A percentile compares a stretch with the other conserved stretches of the same genome.
phyloP scores from a whole-genome alignment of 1,140 invertebrate species.

The Bombus huntii region DNA sequence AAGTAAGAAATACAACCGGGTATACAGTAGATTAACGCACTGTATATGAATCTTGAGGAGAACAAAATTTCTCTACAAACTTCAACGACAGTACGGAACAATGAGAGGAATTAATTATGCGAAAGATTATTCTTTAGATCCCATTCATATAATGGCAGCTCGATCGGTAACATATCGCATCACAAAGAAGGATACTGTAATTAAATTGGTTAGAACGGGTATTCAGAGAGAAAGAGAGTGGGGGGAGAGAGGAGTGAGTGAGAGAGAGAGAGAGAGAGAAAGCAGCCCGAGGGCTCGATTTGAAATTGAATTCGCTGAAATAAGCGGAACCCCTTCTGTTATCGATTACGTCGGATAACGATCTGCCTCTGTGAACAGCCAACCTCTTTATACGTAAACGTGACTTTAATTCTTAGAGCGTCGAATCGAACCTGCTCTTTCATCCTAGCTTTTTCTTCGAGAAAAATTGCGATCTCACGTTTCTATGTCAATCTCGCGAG shows the following conservation, averaged over 20 bases:
- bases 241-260: no score
- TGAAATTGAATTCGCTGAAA: conserved; percentile 41
- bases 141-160: no score
- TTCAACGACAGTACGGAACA: background rate
- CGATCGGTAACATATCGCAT: background rate
- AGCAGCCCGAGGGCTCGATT: background rate
- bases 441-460: background rate
- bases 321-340: conserved; percentile 21
- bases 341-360: conserved; percentile 32
- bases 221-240: background rate
- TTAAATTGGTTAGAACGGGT: conserved; percentile 5
- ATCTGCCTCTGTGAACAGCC: background rate
- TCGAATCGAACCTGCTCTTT: background rate
- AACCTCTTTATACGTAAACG: conserved; percentile 32
- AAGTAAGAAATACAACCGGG: background rate
- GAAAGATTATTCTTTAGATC: background rate
- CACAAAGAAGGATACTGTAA: background rate
- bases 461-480: background rate
- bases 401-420: conserved; percentile 29
- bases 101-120: background rate
- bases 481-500: background rate
- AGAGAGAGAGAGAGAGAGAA: background rate
- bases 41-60: background rate
- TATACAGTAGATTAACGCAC: background rate
- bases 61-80: background rate